These are phyloP conservation scores for Rhadinocentrus ornatus DNA, from an alignment of 2,797 vertebrate species.

Conservation along the genomic window DNA sequence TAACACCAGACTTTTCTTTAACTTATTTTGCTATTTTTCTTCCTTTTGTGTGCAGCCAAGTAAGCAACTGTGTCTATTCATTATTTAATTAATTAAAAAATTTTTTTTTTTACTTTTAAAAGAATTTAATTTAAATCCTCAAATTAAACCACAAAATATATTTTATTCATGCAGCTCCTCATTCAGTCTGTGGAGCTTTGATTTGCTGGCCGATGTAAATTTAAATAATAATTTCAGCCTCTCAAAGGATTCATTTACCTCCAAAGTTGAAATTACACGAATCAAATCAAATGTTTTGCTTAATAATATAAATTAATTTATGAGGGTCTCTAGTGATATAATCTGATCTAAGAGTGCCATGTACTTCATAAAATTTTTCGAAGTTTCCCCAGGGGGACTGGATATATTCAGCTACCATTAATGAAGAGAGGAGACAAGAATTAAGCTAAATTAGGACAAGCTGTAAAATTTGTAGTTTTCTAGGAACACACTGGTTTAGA, in stretches of 20 bases:
- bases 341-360: constrained; percentile 51
- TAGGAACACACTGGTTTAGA: constrained; percentile 27
- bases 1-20: constrained; percentile 2
- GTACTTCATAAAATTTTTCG: constrained; percentile 56
- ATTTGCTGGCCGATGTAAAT: constrained; percentile 45
- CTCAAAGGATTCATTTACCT: constrained; percentile 46
- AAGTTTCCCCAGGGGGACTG: constrained; percentile 50
- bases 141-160: constrained; percentile 18
- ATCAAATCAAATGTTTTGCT: constrained; percentile 48
- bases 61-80: constrained; percentile 9
- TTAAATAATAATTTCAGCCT: constrained; percentile 49
- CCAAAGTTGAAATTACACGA: constrained; percentile 43
- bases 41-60: no score
- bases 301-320: constrained; percentile 55
- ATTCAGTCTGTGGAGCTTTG: constrained; percentile 17
- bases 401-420: constrained; percentile 58
- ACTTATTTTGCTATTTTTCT: neutral
- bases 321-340: constrained; percentile 50
- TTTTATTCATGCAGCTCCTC: constrained; percentile 18
- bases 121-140: neutral
- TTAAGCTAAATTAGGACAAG: constrained; percentile 36
- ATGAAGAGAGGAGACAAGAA: constrained; percentile 40
- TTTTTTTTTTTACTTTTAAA: no score
- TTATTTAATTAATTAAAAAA: constrained; percentile 12
- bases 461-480: constrained; percentile 31